These are phyloP conservation scores for Pica pica DNA, from an alignment of 2,113 vertebrate species.

Conservation along the genomic window DNA sequence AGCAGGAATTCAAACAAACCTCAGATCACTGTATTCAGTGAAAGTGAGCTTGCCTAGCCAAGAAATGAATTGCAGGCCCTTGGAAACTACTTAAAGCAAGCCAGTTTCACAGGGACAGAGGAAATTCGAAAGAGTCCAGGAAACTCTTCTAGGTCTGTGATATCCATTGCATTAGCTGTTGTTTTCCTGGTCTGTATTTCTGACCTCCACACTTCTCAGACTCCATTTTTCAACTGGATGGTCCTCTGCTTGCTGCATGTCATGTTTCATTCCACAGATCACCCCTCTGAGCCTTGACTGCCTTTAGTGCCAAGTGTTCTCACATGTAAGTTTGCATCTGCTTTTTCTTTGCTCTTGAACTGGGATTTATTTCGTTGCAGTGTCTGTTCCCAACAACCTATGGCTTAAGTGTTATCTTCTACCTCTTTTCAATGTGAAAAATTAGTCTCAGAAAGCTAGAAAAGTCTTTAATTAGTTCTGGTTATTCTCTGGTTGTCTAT, in stretches of 20 bases:
- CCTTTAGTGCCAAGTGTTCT: not conserved
- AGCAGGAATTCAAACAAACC: constrained; percentile 66
- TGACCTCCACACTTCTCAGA: not conserved
- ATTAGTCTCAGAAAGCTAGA: not conserved
- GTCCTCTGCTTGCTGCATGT: not conserved
- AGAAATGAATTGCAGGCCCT: constrained; percentile 50
- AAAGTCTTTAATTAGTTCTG: not conserved
- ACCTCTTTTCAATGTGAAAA: not conserved
- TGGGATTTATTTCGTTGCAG: not conserved
- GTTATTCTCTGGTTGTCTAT: not conserved
- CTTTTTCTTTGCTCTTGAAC: not conserved
- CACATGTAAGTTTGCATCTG: not conserved
- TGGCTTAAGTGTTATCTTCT: not conserved
- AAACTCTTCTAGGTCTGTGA: not conserved
- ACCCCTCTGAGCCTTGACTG: not conserved
- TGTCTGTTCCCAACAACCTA: not conserved
- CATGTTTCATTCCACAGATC: not conserved
- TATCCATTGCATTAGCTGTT: not conserved
- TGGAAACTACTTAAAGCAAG: constrained; percentile 50
- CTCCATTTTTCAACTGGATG: not conserved
- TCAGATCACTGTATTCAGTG: constrained; percentile 43
- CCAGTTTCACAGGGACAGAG: not conserved
- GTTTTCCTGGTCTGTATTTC: not conserved
- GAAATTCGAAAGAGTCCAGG: constrained; percentile 25
- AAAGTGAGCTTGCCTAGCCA: constrained; percentile 51